These are phyloP conservation scores for Pollenia griseotomentosa DNA, from an alignment of 2,888 invertebrate genomes.

Conservation along the genomic window DNA sequence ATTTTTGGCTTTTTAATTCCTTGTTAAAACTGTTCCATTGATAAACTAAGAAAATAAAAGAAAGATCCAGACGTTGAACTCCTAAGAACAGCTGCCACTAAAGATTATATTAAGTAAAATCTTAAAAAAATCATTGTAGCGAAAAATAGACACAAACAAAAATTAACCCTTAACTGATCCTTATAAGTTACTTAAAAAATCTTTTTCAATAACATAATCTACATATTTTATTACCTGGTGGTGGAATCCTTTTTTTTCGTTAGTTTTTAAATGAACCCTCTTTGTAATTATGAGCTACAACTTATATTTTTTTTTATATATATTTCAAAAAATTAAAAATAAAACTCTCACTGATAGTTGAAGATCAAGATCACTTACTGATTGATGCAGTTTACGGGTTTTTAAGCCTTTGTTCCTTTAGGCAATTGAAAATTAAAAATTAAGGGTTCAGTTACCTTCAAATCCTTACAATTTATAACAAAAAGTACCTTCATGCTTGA, in stretches of 20 bases:
- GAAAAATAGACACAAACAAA: constrained; percentile 22
- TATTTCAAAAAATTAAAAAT: not conserved
- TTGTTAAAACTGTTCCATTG: constrained; percentile 28
- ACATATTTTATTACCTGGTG: constrained; percentile 53
- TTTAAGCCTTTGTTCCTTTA: constrained; percentile 15
- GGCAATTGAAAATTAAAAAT: constrained; percentile 34
- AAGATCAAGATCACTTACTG: constrained; percentile 42
- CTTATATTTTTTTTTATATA: constrained; percentile 48
- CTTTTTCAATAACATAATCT: constrained; percentile 22
- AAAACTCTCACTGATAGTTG: constrained; percentile 31
- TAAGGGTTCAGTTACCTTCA: constrained; percentile 58
- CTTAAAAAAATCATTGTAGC: constrained; percentile 51
- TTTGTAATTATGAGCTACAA: constrained; percentile 48
- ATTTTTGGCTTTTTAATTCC: constrained; percentile 68
- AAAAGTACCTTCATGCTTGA: constrained; percentile 36
- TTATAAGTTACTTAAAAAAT: constrained; percentile 10
- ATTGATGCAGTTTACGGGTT: constrained; percentile 43
- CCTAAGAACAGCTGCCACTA: constrained; percentile 51
- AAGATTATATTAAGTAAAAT: constrained; percentile 33
- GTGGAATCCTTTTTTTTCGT: not conserved
- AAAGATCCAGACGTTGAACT: not conserved
- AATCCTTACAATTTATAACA: constrained; percentile 21
- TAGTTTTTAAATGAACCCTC: constrained; percentile 30
- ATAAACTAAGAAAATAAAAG: constrained; percentile 1
- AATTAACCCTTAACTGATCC: constrained; percentile 48